phyloP scores from a whole-genome alignment of 92 coral and sea anemone species.

The Phymanthus crucifer region DNA sequence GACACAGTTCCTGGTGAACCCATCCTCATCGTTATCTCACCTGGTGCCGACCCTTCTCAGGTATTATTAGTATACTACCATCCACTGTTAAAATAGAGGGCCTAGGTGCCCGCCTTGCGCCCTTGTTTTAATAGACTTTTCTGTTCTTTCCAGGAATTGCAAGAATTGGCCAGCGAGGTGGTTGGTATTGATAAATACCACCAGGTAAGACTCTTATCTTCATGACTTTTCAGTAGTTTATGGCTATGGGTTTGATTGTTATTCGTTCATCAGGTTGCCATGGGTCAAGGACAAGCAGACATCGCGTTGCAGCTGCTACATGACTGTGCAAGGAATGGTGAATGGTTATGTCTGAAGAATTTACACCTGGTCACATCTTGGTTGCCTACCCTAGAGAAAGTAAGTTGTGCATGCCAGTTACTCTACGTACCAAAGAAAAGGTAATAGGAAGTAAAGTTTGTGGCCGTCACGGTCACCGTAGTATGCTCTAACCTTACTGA shows the following conservation, averaged over 20 bases:
- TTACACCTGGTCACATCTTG: constrained; percentile 95
- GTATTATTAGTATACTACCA: too few species aligned
- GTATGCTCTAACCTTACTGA: not conserved
- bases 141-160: constrained; percentile 68
- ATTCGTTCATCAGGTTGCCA: constrained; percentile 70
- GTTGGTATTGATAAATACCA: constrained; percentile 89
- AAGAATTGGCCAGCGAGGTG: constrained; percentile 95
- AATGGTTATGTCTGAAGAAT: constrained; percentile 98
- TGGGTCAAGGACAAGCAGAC: constrained; percentile 99
- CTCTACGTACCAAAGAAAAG: too few species aligned
- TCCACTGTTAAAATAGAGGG: too few species aligned
- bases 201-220: constrained; percentile 43
- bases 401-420: constrained; percentile 1
- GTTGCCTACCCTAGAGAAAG: constrained; percentile 97
- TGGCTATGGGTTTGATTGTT: not conserved
- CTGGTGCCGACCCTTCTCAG: constrained; percentile 99
- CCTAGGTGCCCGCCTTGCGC: too few species aligned
- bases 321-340: constrained; percentile 96
- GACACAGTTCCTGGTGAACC: constrained; percentile 97
- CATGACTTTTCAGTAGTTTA: not conserved
- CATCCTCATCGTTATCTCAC: constrained; percentile 90
- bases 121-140: not conserved
- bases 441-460: too few species aligned
- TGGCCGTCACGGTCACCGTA: not conserved
- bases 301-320: constrained; percentile 94